A percentile compares a stretch with the other conserved stretches of the same genome.
Evolutionary conservation across 2,797 vertebrate species (phyloP).

Genomic region (Pseudocheirus occidentalis): DNA sequence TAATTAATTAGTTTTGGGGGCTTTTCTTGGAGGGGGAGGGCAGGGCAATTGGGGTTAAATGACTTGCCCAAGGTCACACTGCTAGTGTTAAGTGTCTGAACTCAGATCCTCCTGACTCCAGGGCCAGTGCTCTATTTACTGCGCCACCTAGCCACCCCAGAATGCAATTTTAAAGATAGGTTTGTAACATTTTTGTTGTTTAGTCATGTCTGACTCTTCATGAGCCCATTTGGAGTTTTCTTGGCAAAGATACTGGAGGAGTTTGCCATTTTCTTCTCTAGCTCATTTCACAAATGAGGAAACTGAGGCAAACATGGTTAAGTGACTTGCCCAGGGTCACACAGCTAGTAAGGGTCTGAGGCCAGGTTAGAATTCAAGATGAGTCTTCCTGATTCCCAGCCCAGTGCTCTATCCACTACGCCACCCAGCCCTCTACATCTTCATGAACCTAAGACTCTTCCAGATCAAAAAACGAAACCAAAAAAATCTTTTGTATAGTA

Average conservation of each 20-base stretch:
- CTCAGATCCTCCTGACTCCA: too few relatives aligned
- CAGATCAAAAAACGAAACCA: neutral
- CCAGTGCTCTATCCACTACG: neutral
- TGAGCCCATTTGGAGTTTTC: neutral
- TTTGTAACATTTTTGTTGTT: neutral
- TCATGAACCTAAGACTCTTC: neutral
- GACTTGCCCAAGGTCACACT: too few relatives aligned
- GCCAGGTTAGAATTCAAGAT: neutral
- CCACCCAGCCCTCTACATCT: neutral
- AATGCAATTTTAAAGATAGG: neutral
- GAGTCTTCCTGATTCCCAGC: neutral
- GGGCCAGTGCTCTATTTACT: too few relatives aligned
- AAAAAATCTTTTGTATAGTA: neutral
- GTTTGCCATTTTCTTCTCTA: neutral
- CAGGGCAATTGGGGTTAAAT: too few relatives aligned
- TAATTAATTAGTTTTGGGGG: too few relatives aligned
- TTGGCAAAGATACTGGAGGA: neutral
- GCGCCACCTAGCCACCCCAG: too few relatives aligned
- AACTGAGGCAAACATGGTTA: neutral
- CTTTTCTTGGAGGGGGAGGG: too few relatives aligned
- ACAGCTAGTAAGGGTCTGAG: neutral
- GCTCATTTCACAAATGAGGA: neutral
- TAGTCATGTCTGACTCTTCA: neutral
- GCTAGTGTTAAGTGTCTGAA: too few relatives aligned
- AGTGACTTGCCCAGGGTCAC: neutral